Percentiles rank a stretch among this genome's conserved stretches.
phyloP scores from a whole-genome alignment of 2,113 vertebrate species.

The Prochilodus magdalenae region DNA sequence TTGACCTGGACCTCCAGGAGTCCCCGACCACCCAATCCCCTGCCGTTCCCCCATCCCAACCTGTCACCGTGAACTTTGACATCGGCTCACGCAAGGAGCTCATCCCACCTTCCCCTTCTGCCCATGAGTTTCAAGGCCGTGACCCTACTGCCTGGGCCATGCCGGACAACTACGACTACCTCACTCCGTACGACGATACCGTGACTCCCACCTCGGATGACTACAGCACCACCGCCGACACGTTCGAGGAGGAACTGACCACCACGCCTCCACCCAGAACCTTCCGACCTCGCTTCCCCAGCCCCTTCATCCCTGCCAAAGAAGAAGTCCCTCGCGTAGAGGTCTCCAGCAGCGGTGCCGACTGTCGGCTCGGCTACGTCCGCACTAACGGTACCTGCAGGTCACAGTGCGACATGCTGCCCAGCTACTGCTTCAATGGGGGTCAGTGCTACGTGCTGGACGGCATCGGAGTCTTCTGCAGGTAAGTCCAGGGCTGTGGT shows the following conservation, averaged over 20 bases:
- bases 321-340: slow-evolving; percentile 50
- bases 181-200: slow-evolving; percentile 86
- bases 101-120: slow-evolving; percentile 70
- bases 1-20: slow-evolving; percentile 66
- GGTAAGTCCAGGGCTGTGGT: slow-evolving; percentile 77
- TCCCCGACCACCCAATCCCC: slow-evolving; percentile 56
- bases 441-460: slow-evolving; percentile 95
- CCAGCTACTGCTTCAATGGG: slow-evolving; percentile 94
- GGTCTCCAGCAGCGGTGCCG: slow-evolving; percentile 70
- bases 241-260: slow-evolving; percentile 78
- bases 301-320: slow-evolving; percentile 47
- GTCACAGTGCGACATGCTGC: slow-evolving; percentile 86
- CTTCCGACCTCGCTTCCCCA: slow-evolving; percentile 63
- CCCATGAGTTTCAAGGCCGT: slow-evolving; percentile 74
- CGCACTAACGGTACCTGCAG: slow-evolving; percentile 87
- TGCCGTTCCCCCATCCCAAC: slow-evolving; percentile 64
- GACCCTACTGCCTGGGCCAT: slow-evolving; percentile 85
- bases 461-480: slow-evolving; percentile 90
- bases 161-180: slow-evolving; percentile 86
- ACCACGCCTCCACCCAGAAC: slow-evolving; percentile 61
- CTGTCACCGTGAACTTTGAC: slow-evolving; percentile 84
- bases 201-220: slow-evolving; percentile 87
- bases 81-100: slow-evolving; percentile 70
- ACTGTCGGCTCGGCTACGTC: slow-evolving; percentile 84
- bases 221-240: slow-evolving; percentile 84